phyloP scores from a whole-genome alignment of 2,888 invertebrate genomes.

The Drosophila seclusa region DNA sequence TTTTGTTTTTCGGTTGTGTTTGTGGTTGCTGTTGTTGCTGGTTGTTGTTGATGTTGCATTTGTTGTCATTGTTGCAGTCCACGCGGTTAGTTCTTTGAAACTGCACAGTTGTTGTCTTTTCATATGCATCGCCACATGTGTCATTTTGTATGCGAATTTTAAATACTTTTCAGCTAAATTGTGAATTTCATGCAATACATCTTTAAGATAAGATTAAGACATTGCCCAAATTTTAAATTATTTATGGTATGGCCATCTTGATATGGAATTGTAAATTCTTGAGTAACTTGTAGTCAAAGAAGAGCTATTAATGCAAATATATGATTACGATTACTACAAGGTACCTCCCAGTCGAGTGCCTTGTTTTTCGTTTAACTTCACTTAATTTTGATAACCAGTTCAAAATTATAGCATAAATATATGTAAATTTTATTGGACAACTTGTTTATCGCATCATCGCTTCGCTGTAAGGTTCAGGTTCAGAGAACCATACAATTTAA shows the following conservation, averaged over 20 bases:
- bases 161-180: conserved; percentile 22
- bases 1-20: conserved; percentile 56
- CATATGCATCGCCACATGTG: conserved; percentile 17
- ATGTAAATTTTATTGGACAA: conserved; percentile 4
- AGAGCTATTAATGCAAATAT: not conserved
- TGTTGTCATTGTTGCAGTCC: conserved; percentile 25
- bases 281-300: not conserved
- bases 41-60: conserved; percentile 13
- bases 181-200: conserved; percentile 29
- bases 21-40: conserved; percentile 37
- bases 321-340: not conserved
- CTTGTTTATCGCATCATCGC: conserved; percentile 6
- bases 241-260: not conserved
- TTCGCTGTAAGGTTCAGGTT: not conserved
- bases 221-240: not conserved
- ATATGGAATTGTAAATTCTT: not conserved
- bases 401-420: not conserved
- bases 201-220: not conserved
- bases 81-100: conserved; percentile 40
- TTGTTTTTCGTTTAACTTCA: not conserved
- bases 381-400: not conserved
- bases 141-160: conserved; percentile 9
- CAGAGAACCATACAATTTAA: not conserved
- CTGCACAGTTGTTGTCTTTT: conserved; percentile 33
- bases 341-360: not conserved